Percentiles rank a stretch among this genome's conserved stretches.
phyloP scores from a whole-genome alignment of 2,113 vertebrate species.

The Hassar affinis region DNA sequence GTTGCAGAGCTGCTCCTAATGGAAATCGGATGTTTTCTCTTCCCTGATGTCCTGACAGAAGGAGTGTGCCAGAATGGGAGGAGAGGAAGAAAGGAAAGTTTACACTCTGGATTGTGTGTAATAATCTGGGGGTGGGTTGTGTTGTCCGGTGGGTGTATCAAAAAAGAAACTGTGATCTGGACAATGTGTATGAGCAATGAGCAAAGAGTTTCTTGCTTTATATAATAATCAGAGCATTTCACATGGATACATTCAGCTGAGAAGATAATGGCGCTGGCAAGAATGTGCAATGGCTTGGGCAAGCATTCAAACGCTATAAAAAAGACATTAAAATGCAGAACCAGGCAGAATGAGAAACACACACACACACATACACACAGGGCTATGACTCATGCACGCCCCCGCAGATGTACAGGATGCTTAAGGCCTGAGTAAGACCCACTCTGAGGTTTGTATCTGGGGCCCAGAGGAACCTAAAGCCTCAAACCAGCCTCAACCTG shows the following conservation, averaged over 20 bases:
- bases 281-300: slow-evolving; percentile 8
- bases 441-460: slow-evolving; percentile 56
- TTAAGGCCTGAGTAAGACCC: slow-evolving; percentile 67
- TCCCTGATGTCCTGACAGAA: not conserved
- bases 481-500: not conserved
- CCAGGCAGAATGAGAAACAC: slow-evolving; percentile 4
- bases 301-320: slow-evolving; percentile 9
- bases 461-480: slow-evolving; percentile 33
- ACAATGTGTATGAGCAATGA: slow-evolving; percentile 13
- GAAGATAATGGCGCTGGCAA: slow-evolving; percentile 2
- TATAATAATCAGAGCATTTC: not conserved
- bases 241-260: not conserved
- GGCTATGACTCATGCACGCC: slow-evolving; percentile 60
- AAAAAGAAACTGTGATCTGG: not conserved
- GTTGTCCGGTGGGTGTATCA: not conserved
- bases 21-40: slow-evolving; percentile 24
- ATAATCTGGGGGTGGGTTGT: not conserved
- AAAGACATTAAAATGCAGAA: slow-evolving; percentile 4
- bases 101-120: slow-evolving; percentile 18
- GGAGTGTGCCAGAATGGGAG: slow-evolving; percentile 15
- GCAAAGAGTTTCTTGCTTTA: not conserved
- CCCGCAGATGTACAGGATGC: slow-evolving; percentile 72
- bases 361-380: slow-evolving; percentile 30
- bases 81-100: slow-evolving; percentile 18
- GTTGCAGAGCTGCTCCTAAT: slow-evolving; percentile 3